Percentiles rank a stretch among this genome's conserved stretches.
These are phyloP conservation scores for Limnodromus scolopaceus DNA, from an alignment of 2,797 vertebrate species.

Conservation along the genomic window DNA sequence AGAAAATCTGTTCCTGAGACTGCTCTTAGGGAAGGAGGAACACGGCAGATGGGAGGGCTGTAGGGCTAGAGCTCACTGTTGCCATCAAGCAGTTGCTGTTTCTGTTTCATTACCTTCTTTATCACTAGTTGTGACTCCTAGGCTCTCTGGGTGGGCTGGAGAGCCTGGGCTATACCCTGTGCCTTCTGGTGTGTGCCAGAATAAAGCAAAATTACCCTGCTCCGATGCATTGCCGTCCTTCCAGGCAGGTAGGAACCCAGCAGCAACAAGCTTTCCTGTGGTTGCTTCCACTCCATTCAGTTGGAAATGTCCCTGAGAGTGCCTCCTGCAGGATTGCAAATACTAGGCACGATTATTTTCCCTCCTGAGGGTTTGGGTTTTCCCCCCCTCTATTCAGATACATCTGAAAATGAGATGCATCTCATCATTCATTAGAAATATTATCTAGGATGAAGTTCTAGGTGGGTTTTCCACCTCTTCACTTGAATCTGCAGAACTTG, in stretches of 20 bases:
- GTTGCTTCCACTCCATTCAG: neutral
- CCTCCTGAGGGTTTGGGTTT: neutral
- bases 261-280: neutral
- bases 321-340: neutral
- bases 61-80: neutral
- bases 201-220: neutral
- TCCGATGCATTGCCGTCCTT: neutral
- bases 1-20: slow-evolving; percentile 43
- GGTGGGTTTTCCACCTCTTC: neutral
- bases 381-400: neutral
- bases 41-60: neutral
- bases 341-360: neutral
- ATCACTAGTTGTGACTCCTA: neutral
- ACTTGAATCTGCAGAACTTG: neutral
- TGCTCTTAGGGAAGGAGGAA: neutral
- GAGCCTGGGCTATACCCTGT: neutral
- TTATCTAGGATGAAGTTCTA: neutral
- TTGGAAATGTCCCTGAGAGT: neutral
- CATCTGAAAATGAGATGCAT: neutral
- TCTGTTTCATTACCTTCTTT: neutral
- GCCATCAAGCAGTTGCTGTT: neutral
- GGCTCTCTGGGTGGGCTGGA: neutral
- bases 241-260: neutral
- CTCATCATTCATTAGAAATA: neutral
- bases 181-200: neutral